These are phyloP conservation scores for Macrocentrus cingulum DNA, from an alignment of 1,140 invertebrate species.

Conservation along the genomic window DNA sequence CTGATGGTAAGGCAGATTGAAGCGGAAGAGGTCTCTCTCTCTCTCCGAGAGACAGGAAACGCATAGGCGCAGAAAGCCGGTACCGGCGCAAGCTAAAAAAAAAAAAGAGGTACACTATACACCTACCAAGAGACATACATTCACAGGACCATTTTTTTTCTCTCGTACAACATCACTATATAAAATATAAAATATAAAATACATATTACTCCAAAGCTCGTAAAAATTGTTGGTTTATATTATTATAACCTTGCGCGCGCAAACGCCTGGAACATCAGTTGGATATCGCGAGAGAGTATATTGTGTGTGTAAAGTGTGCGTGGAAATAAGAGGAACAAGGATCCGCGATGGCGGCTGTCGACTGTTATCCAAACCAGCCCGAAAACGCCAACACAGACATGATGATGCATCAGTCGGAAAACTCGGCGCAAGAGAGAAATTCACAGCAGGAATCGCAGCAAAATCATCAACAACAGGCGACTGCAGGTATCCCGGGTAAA, in stretches of 20 bases:
- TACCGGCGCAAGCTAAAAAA: background rate
- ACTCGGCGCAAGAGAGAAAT: conserved; percentile 9
- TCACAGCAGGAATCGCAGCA: conserved; percentile 34
- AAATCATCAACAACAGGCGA: conserved; percentile 43
- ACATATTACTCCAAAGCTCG: too few relatives aligned
- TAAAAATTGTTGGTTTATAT: too few relatives aligned
- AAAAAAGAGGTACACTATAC: background rate
- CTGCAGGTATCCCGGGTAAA: conserved; percentile 58
- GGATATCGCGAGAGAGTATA: too few relatives aligned
- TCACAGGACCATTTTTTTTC: background rate
- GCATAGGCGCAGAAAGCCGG: conserved; percentile 3
- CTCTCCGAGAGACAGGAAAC: too few relatives aligned
- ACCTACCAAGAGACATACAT: too few relatives aligned
- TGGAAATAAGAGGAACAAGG: conserved; percentile 11
- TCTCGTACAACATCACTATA: too few relatives aligned
- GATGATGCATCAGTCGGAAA: conserved; percentile 14
- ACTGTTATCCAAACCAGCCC: conserved; percentile 48
- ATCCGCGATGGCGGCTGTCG: conserved; percentile 47
- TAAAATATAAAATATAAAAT: too few relatives aligned
- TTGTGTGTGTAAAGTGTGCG: too few relatives aligned
- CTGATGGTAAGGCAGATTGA: too few relatives aligned
- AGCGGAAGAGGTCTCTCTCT: too few relatives aligned
- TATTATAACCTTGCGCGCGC: background rate
- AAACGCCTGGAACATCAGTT: too few relatives aligned
- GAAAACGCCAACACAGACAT: conserved; percentile 37